Evolutionary conservation across 2,888 invertebrate genomes (phyloP).

Genomic region (Cyaniris semiargus): DNA sequence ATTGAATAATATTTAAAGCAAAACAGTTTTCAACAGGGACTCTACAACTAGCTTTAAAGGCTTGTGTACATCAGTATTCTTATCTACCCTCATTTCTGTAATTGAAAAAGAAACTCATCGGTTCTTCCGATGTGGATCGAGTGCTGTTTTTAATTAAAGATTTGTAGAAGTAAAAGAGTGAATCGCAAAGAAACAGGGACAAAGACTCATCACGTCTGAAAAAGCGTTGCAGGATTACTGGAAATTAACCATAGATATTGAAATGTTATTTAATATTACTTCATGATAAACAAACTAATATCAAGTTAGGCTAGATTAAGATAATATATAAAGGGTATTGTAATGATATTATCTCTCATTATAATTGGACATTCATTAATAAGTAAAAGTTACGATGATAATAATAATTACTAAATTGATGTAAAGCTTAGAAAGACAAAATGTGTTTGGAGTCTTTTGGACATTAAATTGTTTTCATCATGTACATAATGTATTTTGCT

Average conservation of each 20-base stretch:
- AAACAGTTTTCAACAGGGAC: neutral
- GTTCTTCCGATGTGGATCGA: constrained; percentile 23
- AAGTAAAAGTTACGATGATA: too few species aligned
- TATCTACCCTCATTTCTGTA: constrained; percentile 25
- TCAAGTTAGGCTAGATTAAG: neutral
- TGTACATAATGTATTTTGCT: too few species aligned
- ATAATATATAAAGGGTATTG: neutral
- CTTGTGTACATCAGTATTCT: constrained; percentile 11
- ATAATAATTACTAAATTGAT: too few species aligned
- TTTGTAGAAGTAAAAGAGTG: constrained; percentile 26
- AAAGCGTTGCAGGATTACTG: constrained; percentile 10
- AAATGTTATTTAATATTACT: neutral
- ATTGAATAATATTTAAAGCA: neutral
- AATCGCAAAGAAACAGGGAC: constrained; percentile 9
- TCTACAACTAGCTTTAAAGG: constrained; percentile 1
- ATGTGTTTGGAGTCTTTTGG: too few species aligned
- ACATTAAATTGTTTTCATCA: too few species aligned
- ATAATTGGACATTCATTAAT: too few species aligned
- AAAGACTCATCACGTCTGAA: constrained; percentile 11
- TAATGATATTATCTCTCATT: too few species aligned
- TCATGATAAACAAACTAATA: neutral
- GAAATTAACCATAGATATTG: neutral
- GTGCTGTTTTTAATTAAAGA: constrained; percentile 29
- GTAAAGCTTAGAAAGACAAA: too few species aligned
- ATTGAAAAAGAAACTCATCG: constrained; percentile 28